Conservation (phyloP, 2,888 invertebrate species). For the Odiellus spinosus region DNA sequence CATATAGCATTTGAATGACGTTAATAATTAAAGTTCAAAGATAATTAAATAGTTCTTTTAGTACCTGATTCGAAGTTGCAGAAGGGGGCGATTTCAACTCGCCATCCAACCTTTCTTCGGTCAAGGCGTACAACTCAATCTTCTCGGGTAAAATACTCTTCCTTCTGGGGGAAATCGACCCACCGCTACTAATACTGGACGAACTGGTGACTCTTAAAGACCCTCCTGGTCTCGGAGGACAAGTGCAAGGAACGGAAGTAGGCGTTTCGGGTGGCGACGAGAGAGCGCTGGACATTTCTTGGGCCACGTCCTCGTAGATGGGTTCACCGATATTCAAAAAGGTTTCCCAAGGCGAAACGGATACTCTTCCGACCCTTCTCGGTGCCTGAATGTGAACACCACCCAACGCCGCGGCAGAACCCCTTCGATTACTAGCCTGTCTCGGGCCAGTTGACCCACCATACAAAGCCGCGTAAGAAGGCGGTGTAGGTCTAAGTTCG, state of each 20-base stretch:
- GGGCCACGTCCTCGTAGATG: constrained; percentile 9
- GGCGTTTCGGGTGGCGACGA: background rate
- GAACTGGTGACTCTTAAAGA: background rate
- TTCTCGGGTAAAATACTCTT: constrained; percentile 5
- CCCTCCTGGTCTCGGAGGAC: no score
- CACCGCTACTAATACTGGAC: constrained; percentile 1
- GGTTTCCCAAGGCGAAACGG: constrained; percentile 10
- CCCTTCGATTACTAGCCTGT: no score
- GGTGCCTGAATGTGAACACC: no score
- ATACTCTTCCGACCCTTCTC: constrained; percentile 1
- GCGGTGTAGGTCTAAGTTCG: constrained; percentile 8
- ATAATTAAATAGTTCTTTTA: no score
- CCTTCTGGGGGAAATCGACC: constrained; percentile 4
- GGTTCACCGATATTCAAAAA: constrained; percentile 11
- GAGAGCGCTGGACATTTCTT: background rate
- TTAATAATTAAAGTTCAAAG: no score
- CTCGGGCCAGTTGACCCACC: no score
- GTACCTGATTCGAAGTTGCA: constrained; percentile 6
- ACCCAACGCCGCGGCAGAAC: no score
- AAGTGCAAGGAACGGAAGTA: no score
- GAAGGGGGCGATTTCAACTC: constrained; percentile 7
- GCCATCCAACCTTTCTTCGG: constrained; percentile 7
- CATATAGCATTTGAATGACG: no score
- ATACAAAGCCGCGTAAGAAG: no score
- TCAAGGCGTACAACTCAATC: constrained; percentile 3